Conservation (phyloP, 1,140 invertebrate species). For the Triops longicaudatus region DNA sequence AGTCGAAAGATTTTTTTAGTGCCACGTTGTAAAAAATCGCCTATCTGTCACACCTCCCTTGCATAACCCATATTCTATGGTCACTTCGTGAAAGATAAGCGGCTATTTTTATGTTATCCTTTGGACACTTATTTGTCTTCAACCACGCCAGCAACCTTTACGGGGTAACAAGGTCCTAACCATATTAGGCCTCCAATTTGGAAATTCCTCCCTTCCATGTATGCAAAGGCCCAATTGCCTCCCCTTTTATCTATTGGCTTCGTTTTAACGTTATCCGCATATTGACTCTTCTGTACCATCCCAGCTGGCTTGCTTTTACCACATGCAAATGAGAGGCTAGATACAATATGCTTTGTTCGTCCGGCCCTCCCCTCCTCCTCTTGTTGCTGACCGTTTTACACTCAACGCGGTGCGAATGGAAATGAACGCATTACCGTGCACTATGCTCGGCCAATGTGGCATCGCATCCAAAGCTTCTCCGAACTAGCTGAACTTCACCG, state of each 20-base stretch:
- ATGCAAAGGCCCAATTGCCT: not conserved
- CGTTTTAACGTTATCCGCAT: not conserved
- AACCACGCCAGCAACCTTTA: not conserved
- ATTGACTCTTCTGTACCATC: not conserved
- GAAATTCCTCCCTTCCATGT: not conserved
- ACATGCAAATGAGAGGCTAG: not conserved
- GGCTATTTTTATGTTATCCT: not conserved
- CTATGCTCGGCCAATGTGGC: too few species aligned
- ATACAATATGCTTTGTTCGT: not conserved
- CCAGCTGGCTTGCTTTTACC: not conserved
- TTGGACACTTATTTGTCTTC: not conserved
- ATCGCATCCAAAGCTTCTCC: too few species aligned
- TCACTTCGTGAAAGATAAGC: not conserved
- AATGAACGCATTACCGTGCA: not conserved
- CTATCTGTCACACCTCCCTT: too few species aligned
- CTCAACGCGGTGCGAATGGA: not conserved
- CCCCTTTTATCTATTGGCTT: not conserved
- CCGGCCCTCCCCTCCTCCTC: not conserved
- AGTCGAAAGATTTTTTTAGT: too few species aligned
- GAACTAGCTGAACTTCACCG: too few species aligned
- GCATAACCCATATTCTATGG: too few species aligned
- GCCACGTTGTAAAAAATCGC: too few species aligned
- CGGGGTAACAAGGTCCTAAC: not conserved
- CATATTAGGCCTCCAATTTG: constrained; percentile 12
- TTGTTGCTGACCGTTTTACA: not conserved